These are phyloP conservation scores for Sander vitreus DNA, from an alignment of 2,113 vertebrate genomes.

Conservation along the genomic window DNA sequence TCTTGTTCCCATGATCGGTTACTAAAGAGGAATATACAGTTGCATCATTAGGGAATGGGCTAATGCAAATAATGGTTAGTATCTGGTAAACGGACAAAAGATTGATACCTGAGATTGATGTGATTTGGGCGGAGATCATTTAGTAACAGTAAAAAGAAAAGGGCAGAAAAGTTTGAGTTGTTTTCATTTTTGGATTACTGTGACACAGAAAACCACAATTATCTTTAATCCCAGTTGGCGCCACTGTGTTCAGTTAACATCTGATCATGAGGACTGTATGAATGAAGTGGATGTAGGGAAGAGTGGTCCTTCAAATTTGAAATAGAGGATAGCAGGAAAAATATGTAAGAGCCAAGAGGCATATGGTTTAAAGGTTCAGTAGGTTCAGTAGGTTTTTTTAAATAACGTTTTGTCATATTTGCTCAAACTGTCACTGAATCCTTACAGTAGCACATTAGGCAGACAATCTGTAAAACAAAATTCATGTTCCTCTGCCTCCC, in stretches of 20 bases:
- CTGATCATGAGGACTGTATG: neutral
- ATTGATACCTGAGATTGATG: constrained; percentile 22
- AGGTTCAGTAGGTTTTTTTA: too few species aligned
- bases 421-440: too few species aligned
- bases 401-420: too few species aligned
- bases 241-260: neutral
- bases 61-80: constrained; percentile 40
- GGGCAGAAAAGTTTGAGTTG: neutral
- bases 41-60: neutral
- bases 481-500: too few species aligned
- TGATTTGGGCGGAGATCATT: neutral
- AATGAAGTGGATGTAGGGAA: neutral
- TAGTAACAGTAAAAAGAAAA: neutral
- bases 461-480: too few species aligned
- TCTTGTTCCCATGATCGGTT: neutral
- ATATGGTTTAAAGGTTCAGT: neutral
- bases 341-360: neutral
- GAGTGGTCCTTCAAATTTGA: too few species aligned
- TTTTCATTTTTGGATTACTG: constrained; percentile 6
- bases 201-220: neutral
- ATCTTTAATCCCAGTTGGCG: neutral
- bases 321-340: neutral
- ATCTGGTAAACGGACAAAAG: constrained; percentile 21
- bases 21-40: constrained; percentile 13
- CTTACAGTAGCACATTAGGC: too few species aligned